Percentiles rank a stretch among this genome's conserved stretches.
phyloP scores from a whole-genome alignment of 2,113 vertebrate genomes.

The Ornithorhynchus anatinus region DNA sequence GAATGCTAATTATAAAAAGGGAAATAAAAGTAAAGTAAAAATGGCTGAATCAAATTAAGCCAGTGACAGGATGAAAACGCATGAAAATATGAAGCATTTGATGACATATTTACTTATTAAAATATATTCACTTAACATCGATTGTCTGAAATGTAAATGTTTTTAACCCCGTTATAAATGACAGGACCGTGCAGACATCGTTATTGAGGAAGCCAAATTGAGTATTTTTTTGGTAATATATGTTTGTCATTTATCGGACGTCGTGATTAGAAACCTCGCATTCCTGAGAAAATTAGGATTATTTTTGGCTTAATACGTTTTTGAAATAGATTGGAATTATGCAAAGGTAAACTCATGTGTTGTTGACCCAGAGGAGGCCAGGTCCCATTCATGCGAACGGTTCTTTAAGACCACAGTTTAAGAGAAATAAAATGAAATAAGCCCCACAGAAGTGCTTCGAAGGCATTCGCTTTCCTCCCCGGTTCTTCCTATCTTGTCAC shows the following conservation, averaged over 20 bases:
- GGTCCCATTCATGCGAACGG: accelerated
- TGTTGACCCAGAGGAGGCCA: accelerated
- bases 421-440: neutral
- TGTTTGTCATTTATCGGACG: too few relatives aligned
- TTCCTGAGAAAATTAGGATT: neutral
- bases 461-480: neutral
- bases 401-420: too few relatives aligned
- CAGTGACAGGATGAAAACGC: neutral
- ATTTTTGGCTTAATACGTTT: accelerated
- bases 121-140: accelerated
- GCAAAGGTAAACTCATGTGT: neutral
- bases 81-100: neutral
- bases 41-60: neutral
- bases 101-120: accelerated
- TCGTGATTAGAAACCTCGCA: too few relatives aligned
- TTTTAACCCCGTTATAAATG: accelerated
- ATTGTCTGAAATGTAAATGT: neutral
- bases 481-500: neutral
- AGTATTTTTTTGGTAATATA: too few relatives aligned
- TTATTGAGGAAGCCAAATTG: accelerated
- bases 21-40: conserved; percentile 49
- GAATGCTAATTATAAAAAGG: conserved; percentile 73
- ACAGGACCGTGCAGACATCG: accelerated
- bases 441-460: accelerated
- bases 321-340: neutral